Evolutionary conservation across 2,113 vertebrate genomes (phyloP).

Genomic region (Chascanopsetta lugubris): DNA sequence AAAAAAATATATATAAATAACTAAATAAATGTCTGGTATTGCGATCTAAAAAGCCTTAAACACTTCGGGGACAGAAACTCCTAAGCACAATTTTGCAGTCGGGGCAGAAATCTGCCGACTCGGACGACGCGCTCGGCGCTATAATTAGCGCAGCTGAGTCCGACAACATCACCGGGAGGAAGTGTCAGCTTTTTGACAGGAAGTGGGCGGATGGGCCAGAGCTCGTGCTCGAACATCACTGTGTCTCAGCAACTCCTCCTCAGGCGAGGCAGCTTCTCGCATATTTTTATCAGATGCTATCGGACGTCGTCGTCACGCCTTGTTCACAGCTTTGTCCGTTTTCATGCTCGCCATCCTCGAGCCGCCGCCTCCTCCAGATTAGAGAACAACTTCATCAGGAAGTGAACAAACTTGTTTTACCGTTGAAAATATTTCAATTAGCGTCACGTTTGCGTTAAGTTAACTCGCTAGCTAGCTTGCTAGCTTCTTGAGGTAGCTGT

Average conservation of each 20-base stretch:
- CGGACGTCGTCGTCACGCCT: conserved; percentile 54
- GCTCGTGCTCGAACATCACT: conserved; percentile 72
- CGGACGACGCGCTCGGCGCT: conserved; percentile 58
- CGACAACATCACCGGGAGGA: conserved; percentile 61
- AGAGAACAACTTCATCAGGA: conserved; percentile 9
- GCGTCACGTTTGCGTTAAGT: too few species aligned
- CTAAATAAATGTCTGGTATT: conserved; percentile 75
- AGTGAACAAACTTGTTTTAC: conserved; percentile 19
- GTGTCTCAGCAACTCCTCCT: conserved; percentile 76
- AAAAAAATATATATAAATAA: too few species aligned
- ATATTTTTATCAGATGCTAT: conserved; percentile 66
- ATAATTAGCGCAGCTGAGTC: conserved; percentile 61
- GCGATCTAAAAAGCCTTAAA: conserved; percentile 82
- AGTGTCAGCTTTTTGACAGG: conserved; percentile 66
- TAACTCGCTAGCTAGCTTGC: too few species aligned
- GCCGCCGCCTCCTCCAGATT: conserved; percentile 24
- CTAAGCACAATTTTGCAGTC: conserved; percentile 83
- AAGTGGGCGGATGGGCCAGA: conserved; percentile 53
- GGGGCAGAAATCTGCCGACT: conserved; percentile 68
- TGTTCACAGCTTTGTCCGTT: conserved; percentile 66
- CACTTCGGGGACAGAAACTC: conserved; percentile 76
- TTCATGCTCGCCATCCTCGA: conserved; percentile 12
- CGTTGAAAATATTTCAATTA: too few species aligned
- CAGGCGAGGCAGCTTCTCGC: conserved; percentile 62
- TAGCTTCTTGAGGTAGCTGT: too few species aligned